Evolutionary conservation across 2,797 vertebrate species (phyloP).

Genomic region (Nyctibius grandis): DNA sequence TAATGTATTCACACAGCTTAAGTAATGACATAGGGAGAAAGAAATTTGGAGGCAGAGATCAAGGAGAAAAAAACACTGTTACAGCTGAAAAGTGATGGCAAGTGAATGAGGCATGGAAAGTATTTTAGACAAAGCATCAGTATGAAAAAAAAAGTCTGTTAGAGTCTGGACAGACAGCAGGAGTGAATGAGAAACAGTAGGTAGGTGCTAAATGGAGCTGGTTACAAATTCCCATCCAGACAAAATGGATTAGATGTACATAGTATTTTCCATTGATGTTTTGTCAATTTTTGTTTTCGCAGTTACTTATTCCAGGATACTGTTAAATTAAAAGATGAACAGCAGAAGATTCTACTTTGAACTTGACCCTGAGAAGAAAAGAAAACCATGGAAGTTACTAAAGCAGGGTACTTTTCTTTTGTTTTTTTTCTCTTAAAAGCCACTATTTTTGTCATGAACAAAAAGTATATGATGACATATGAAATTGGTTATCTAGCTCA

Average conservation of each 20-base stretch:
- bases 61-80: not conserved
- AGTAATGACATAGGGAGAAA: constrained; percentile 6
- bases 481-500: not conserved
- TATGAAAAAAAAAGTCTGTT: not conserved
- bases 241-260: not conserved
- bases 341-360: not conserved
- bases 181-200: constrained; percentile 18
- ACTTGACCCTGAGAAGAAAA: not conserved
- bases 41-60: constrained; percentile 16
- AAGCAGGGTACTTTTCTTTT: not conserved
- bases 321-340: not conserved
- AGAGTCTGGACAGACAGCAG: not conserved
- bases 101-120: constrained; percentile 34
- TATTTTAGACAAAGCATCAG: constrained; percentile 19
- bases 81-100: constrained; percentile 2
- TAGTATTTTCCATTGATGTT: not conserved
- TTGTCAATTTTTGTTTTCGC: not conserved
- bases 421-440: not conserved
- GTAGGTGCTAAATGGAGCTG: constrained; percentile 25
- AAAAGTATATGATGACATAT: not conserved
- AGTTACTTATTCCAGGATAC: not conserved
- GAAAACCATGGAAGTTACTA: not conserved
- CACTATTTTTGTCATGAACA: not conserved
- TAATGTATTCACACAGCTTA: not conserved
- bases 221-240: not conserved